Base-by-base conservation (phyloP, 2,888 invertebrate genomes). In the Bursaphelenchus okinawaensis region DNA sequence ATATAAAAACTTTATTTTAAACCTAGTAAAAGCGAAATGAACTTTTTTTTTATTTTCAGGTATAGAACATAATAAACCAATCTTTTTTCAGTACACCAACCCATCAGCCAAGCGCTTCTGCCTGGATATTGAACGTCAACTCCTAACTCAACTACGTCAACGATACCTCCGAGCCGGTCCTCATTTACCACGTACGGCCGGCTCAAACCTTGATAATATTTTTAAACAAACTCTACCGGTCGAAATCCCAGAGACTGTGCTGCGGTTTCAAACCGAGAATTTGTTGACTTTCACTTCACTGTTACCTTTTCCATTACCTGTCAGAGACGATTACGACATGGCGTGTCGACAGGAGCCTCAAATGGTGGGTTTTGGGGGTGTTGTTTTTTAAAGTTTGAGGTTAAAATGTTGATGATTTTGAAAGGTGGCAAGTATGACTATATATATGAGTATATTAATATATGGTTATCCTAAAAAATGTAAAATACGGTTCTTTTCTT, bases 261-360 rank as follows among this genome's bases (percentile, higher is more conserved):
- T 77, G 51, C 74, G 80, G 2, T 80, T 76, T 65, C 73, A 77
- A 29, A 75, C 76, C 8, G 80, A 80, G 65, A 80, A 80, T 62
- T 70, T 80, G 0, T 61, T 79, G 22, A 66, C 75, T 7, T 79
- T 79, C 67, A 66, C 70, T 16, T 68, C 68, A 0, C 59, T 79
- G 55, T 75, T 78, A 23, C 24, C 31, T 20, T 71, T 29, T 27
- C 71, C 68, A 12, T 24, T 40, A 20, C 22, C 59, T 9, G 61
- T 61, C 20, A 16, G 59, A 6, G 31, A 62, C n/a, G 62, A 59
- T 24, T 59, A 59, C 7, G 50, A 50, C 16, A 12, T 40, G n/a
- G 60, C 60, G 16, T 59, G 60, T 59, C 50, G 52, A 29, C 22
- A 40, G 52, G 60, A 59, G 51, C 22, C 20, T 16, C 29, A 28